Evolutionary conservation across 2,797 vertebrate species (phyloP), one percentile per base, ranked within the genome.

Genomic region (Coilia nasus): DNA sequence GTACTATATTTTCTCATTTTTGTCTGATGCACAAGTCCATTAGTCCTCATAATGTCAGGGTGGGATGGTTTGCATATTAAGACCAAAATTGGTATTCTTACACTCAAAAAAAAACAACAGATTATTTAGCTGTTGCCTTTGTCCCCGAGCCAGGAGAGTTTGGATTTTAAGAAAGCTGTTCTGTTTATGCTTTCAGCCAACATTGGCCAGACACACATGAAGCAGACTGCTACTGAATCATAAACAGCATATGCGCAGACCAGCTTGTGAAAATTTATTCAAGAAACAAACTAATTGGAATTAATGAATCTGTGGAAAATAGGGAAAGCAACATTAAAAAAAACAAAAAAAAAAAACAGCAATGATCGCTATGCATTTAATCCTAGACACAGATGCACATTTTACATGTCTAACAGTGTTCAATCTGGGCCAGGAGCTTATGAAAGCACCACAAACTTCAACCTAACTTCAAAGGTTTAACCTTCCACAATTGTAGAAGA

Each of bases 281-380:
- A 75, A 35, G 67, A 75, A 31, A 14, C 67, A 75, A 41, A 41
- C 67, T 75, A 75, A 75, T 75, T 75, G 31, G 67, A 75, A 75
- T 75, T 75, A 75, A 75, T 75, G 67, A 41, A 35, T 75, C 31
- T 12, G 31, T 75, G 67, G 28, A 28, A 75, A 75, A 75, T 41
- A 75, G 35, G 67, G 28, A 75, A 19, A 75, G 67, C 28, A 0
- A 75, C 31, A 35, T 75, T 75, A 14, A 41, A 35, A 75, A 75
- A 14, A 41, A 35, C 19, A 75, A 35, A 28, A 28, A 75, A 75
- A 75, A 19, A 75, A 28, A 75, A 75, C 67, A 75, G 31, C 31
- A 75, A 75, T 75, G 35, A 75, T 19, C 31, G 6, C 67, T 15
- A 41, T 14, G 14, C 25, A 71, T 28, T 71, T 71, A 71, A 5